Evolutionary conservation across 2,888 invertebrate species (phyloP), one percentile per base, ranked within the genome.

Genomic region (Apodemia hepburni): DNA sequence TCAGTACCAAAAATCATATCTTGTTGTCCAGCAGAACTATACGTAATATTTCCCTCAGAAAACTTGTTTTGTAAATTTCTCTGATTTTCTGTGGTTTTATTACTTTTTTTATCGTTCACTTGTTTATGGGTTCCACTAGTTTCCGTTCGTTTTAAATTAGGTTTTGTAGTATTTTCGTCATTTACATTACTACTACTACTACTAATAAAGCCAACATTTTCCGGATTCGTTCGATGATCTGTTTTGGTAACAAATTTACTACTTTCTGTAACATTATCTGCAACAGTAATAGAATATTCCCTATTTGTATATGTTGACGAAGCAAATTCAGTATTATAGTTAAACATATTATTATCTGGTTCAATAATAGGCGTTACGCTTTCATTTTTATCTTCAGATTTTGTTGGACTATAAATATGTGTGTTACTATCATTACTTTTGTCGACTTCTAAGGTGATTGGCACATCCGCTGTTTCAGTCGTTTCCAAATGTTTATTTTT

Each of bases 51-150:
- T 15, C 15, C 42, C 15, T 59, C 68, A 15, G 87, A 87, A 66
- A 78, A 85, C 63, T 87, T 86, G 63, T 79, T 84, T 66, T 82
- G 86, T 62, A 90, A 71, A 69, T 89, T 80, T 64, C 89, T 75
- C 78, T 87, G 87, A 73, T 88, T 89, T 72, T 88, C 88, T n/a
- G 85, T 81, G 4, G 82, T 84, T 73, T 89, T 90, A 7, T 84
- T 84, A 67, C 84, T 85, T 78, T 85, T 87, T 69, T 79, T 89
- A 70, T 89, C 87, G 63, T 69, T 71, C 2, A 75, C 70, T 60
- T 74, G 71, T 65, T 79, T 76, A 12, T 77, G 76, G 29, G 78
- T 72, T 35, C 78, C 78, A 71, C 69, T 76, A 12, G 69, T 70
- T 67, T 73, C 73, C 33, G 66, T 70, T 45, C 69, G 75, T 65